Evolutionary conservation across 30 jellyfish, hydroid and myxozoan species (phyloP), one percentile per base, ranked within the genome.

Genomic region (Haliclystus octoradiatus): DNA sequence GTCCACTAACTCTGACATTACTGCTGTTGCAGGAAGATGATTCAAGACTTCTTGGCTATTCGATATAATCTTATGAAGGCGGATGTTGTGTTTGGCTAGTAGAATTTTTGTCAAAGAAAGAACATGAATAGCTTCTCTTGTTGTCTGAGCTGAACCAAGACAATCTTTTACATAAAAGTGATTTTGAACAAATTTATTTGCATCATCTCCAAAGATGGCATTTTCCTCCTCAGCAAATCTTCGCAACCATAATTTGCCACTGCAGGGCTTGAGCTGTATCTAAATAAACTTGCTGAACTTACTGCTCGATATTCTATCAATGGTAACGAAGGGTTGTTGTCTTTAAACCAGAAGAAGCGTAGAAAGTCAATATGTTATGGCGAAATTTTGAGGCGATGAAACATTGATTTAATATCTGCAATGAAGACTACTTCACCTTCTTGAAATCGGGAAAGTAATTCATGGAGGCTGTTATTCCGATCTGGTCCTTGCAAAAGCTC

Each of bases 321-420:
- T 73, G 64, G 69, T 28, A 24, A 34, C n/a, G 64, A 46, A 77
- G 69, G 62, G 63, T 61, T 35, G 1, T 69, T 62, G n/a, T 68
- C 92, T 60, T 70, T 46, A 29, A 60, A 68, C 92, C 92, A 78
- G 26, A 67, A 52, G 46, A 78, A 78, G 65, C 92, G 32, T 70
- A 70, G 46, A 33, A 34, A 78, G 32, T 29, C 72, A 27, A 63
- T 70, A 26, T 78, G 82, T 29, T 68, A 72, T 78, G 68, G 82
- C 50, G 66, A 34, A 52, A 68, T 78, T 34, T 51, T 50, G 70
- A 76, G 35, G 40, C 67, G 28, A 65, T 78, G 50, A 52, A 78
- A 78, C 92, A 78, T 78, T 30, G 40, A 50, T 61, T 67, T 66
- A 34, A 78, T 78, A 77, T 78, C 92, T 25, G 69, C 82, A 63